Base-by-base conservation (phyloP, 2,888 invertebrate genomes). In the Isotomurus palustris region DNA sequence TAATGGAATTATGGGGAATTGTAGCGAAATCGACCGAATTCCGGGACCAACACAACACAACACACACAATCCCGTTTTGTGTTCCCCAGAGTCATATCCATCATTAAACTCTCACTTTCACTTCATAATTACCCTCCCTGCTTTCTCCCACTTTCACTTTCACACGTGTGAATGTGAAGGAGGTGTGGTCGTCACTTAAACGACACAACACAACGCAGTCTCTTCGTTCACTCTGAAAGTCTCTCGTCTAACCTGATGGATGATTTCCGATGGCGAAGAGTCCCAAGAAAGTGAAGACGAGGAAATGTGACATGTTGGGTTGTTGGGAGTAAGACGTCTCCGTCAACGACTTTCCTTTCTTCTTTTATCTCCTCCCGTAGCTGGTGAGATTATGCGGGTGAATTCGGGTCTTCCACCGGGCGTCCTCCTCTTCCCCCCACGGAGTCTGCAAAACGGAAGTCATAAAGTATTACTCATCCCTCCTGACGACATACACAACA, bases 381-480 rank as follows among this genome's bases (percentile, higher is more conserved):
- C n/a, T 4, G 17, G n/a, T 21, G 36, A 49, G 49, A 49, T 49
- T 49, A 35, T 49, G 36, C 49, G 49, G 49, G 49, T 49, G 28
- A 14, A 14, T n/a, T n/a, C n/a, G n/a, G n/a, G n/a, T 47, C 6
- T 28, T 35, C n/a, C 35, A 32, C 49, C 49, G 29, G 22, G 10
- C 19, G 6, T 19, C n/a, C 35, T 32, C 36, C 35, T 14, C 17
- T 17, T 29, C 4, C 17, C 3, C 10, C 32, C 35, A 14, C 6
- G 35, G 3, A 32, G 21, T 21, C n/a, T n/a, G n/a, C n/a, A 53
- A 67, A 67, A 69, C 68, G 69, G 69, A 69, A 67, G 69, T 69
- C 69, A 69, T 69, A 69, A 69, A 67, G 65, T 66, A 69, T 69
- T 69, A 66, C 67, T 69, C 64, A 67, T 65, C 52, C 35, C 17